phyloP scores from a whole-genome alignment of 2,888 invertebrate genomes.

The Synergus gifuensis region DNA sequence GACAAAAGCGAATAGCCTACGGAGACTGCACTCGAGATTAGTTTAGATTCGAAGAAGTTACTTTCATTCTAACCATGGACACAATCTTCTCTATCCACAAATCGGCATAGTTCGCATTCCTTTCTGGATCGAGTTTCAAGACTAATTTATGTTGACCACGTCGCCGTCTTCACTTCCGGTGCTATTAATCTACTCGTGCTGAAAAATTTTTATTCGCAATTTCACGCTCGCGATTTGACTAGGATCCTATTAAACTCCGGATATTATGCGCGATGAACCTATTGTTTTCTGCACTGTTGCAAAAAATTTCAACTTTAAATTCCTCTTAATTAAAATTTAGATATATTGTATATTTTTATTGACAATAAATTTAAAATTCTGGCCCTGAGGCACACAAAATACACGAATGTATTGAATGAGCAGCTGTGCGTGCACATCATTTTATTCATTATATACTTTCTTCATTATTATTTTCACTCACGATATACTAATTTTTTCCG shows the following conservation, averaged over 20 bases:
- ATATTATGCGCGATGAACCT: slow-evolving; percentile 31
- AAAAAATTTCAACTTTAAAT: neutral
- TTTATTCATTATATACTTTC: no score
- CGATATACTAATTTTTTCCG: neutral
- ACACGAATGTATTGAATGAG: neutral
- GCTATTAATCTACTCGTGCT: slow-evolving; percentile 10
- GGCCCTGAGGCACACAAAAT: neutral
- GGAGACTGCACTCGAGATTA: neutral
- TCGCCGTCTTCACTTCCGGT: neutral
- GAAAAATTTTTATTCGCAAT: slow-evolving; percentile 56
- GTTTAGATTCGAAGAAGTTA: neutral
- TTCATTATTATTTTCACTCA: neutral
- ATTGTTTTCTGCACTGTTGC: slow-evolving; percentile 1
- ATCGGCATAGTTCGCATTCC: neutral
- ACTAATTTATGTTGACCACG: slow-evolving; percentile 15
- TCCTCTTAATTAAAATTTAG: no score
- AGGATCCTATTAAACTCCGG: slow-evolving; percentile 56
- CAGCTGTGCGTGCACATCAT: no score
- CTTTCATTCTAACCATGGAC: neutral
- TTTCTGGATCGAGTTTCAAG: neutral
- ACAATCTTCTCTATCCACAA: neutral
- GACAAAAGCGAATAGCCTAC: neutral
- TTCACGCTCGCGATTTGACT: slow-evolving; percentile 51
- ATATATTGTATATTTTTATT: no score
- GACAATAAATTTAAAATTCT: neutral